These are phyloP conservation scores for Poecilia gillii DNA, from an alignment of 2,797 vertebrate genomes.

Conservation along the genomic window DNA sequence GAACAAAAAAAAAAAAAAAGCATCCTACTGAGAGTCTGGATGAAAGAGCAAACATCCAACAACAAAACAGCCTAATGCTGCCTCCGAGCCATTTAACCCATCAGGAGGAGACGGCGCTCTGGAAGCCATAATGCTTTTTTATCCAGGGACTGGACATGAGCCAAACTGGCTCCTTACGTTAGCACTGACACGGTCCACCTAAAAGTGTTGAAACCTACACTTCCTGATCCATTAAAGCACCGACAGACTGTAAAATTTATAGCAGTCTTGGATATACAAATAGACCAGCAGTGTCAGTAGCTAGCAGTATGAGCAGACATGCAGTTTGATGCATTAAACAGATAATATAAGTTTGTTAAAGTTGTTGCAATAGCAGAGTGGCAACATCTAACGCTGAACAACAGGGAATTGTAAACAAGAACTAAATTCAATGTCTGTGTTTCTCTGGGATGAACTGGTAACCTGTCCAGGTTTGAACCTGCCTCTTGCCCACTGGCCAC, in stretches of 20 bases:
- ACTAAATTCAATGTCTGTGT: background rate
- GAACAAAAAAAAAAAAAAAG: background rate
- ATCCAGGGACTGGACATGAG: constrained; percentile 19
- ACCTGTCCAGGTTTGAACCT: no score
- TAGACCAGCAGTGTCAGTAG: background rate
- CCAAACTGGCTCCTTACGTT: constrained; percentile 10
- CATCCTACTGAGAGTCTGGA: background rate
- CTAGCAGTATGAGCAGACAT: no score
- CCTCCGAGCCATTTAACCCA: constrained; percentile 6
- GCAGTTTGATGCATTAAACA: background rate
- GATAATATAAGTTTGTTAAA: background rate
- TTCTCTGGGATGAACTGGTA: no score
- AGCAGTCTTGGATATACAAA: background rate
- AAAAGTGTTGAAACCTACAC: background rate
- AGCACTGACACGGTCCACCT: background rate
- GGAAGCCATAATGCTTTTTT: constrained; percentile 18
- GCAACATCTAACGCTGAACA: background rate
- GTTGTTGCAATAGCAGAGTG: background rate
- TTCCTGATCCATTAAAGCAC: background rate
- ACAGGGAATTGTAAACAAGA: background rate
- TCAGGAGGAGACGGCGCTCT: constrained; percentile 7
- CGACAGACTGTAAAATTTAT: background rate
- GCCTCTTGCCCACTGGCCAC: no score
- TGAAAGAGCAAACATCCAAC: background rate
- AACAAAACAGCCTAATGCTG: background rate